Evolutionary conservation across 2,797 vertebrate genomes (phyloP), one percentile per base, ranked within the genome.

Genomic region (Myripristis jacobus): DNA sequence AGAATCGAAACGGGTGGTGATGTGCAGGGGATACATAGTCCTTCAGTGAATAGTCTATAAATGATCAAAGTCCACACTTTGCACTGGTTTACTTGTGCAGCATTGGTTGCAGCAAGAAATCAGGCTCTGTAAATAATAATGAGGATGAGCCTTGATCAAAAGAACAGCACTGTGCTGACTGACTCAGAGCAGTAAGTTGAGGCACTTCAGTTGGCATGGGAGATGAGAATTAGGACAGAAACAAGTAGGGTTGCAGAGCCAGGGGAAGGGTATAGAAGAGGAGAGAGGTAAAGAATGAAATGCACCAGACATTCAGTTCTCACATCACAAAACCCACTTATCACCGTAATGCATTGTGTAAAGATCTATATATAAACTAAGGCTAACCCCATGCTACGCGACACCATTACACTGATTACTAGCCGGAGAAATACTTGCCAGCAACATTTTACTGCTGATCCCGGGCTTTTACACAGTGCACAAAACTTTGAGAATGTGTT

Each of bases 61-160:
- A 77, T 85, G 79, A 89, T 90, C 83, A 90, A 83, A 89, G 87
- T 83, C 79, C 34, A 31, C 27, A 48, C 52, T 10, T 52, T 65
- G 60, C 7, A 11, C 67, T 44, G 63, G 41, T 78, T 66, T 64
- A 69, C 73, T 65, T 15, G 48, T 1, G 36, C 21, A 18, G 50
- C 11, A 5, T 34, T 54, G 67, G 78, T 50, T 80, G 59, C 21
- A 8, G 54, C 61, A 58, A 79, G 38, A 59, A 70, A 79, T 65
- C 63, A 22, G 22, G 0, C 63, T 38, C 61, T 73, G 69, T 78
- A 80, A 87, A 83, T 78, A 86, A 81, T 77, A 80, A 88, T 70
- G 74, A 85, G 70, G 64, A 74, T 78, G 47, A 65, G 11, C 52
- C 48, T 21, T 77, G 73, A 90, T 91, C 81, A 89, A 83, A 84